Percentiles rank a stretch among this genome's conserved stretches.
Evolutionary conservation across 2,113 vertebrate species (phyloP).

Genomic region (Dascyllus trimaculatus): DNA sequence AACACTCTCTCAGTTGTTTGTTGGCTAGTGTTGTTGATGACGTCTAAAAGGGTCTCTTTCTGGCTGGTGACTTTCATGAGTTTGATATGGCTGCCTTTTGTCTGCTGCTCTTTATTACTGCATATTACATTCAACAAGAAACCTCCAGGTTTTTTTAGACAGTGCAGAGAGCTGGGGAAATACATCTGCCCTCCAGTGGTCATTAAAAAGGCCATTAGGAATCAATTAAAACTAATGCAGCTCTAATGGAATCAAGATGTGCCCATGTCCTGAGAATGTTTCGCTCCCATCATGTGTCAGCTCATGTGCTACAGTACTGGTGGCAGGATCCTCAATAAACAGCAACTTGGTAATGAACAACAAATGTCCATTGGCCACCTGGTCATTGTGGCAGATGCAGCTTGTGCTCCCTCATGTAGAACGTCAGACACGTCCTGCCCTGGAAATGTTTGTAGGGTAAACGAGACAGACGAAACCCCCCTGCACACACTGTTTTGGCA

Average conservation of each 20-base stretch:
- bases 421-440: slow-evolving; percentile 38
- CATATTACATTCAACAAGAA: slow-evolving; percentile 15
- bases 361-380: slow-evolving; percentile 53
- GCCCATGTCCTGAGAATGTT: slow-evolving; percentile 18
- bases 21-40: background rate
- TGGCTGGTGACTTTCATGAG: slow-evolving; percentile 9
- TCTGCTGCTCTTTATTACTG: slow-evolving; percentile 10
- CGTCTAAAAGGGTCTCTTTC: background rate
- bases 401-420: background rate
- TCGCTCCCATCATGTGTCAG: slow-evolving; percentile 37
- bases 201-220: slow-evolving; percentile 79
- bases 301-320: slow-evolving; percentile 10
- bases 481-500: slow-evolving; percentile 46
- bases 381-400: slow-evolving; percentile 40
- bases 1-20: background rate
- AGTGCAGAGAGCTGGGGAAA: slow-evolving; percentile 22
- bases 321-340: slow-evolving; percentile 37
- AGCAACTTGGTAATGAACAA: slow-evolving; percentile 42
- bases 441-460: slow-evolving; percentile 36
- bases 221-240: slow-evolving; percentile 74
- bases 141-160: slow-evolving; percentile 16
- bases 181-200: slow-evolving; percentile 50
- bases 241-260: slow-evolving; percentile 79
- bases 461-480: slow-evolving; percentile 27
- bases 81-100: background rate